Evolutionary conservation across 2,888 invertebrate species (phyloP).

Genomic region (Exocentrus adspersus): DNA sequence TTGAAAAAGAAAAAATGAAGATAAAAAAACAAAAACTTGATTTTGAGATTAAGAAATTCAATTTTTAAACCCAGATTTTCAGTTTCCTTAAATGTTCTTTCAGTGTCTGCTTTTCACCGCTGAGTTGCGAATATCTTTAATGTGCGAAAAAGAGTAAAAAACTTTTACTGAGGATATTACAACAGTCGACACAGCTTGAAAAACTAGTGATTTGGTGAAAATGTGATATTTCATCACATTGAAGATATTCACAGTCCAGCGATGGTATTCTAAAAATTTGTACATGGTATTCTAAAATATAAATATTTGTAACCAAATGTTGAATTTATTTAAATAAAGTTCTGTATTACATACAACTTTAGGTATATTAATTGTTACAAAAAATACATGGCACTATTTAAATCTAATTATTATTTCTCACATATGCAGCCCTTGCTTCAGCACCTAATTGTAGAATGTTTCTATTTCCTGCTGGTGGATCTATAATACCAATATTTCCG

Average conservation of each 20-base stretch:
- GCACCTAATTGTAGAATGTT: not conserved
- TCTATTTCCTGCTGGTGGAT: not conserved
- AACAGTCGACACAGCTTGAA: no score
- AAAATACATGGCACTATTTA: not conserved
- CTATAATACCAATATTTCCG: not conserved
- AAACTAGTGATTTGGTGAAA: no score
- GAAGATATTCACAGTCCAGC: no score
- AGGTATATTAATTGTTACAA: not conserved
- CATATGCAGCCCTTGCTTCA: not conserved
- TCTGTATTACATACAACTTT: not conserved
- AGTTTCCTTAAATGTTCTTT: not conserved
- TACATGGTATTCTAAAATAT: no score
- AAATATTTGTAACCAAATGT: no score
- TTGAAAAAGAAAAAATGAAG: not conserved
- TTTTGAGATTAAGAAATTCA: constrained; percentile 1
- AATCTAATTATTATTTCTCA: not conserved
- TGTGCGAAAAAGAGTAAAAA: not conserved
- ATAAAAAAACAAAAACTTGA: constrained; percentile 1
- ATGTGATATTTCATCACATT: not conserved
- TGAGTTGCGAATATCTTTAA: no score
- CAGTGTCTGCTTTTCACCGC: no score
- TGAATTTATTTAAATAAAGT: no score
- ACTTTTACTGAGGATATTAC: no score
- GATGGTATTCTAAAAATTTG: no score
- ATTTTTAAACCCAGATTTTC: not conserved